phyloP scores from a whole-genome alignment of 2,888 invertebrate species.

The Ichneumoninae sp. region DNA sequence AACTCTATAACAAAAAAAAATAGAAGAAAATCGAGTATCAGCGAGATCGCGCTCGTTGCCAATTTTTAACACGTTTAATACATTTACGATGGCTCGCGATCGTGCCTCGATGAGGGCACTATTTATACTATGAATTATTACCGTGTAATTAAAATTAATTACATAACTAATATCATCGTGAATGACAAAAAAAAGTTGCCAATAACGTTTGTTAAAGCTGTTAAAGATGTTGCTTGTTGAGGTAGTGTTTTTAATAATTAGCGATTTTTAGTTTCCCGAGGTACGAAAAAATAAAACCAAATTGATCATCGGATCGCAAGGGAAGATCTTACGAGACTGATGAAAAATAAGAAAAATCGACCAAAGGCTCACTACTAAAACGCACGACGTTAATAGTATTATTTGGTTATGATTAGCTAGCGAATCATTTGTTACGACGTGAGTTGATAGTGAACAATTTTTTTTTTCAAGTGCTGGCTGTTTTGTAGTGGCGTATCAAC shows the following conservation, averaged over 20 bases:
- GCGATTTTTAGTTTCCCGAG: constrained; percentile 21
- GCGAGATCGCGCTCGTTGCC: constrained; percentile 22
- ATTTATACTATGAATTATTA: constrained; percentile 42
- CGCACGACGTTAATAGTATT: constrained; percentile 62
- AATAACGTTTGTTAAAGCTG: constrained; percentile 57
- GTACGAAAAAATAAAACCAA: not conserved
- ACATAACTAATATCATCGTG: constrained; percentile 14
- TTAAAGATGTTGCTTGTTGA: constrained; percentile 57
- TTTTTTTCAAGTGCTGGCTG: not conserved
- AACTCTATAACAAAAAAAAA: not conserved
- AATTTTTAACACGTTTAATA: constrained; percentile 51
- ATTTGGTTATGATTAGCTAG: constrained; percentile 70
- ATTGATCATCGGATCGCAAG: not conserved
- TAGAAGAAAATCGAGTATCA: not conserved
- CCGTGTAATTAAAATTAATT: constrained; percentile 26
- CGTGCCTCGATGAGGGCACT: constrained; percentile 24
- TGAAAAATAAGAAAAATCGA: not conserved
- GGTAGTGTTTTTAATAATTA: constrained; percentile 44
- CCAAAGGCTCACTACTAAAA: not conserved
- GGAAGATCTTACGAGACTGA: not conserved
- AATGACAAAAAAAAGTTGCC: constrained; percentile 37
- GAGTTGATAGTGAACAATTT: not conserved
- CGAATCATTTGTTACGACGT: constrained; percentile 47
- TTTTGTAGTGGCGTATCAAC: constrained; percentile 22
- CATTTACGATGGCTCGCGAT: constrained; percentile 24